Percentiles rank a stretch among this genome's conserved stretches.
Conservation (phyloP, 2,888 invertebrate species). For the Trichopria drosophilae region DNA sequence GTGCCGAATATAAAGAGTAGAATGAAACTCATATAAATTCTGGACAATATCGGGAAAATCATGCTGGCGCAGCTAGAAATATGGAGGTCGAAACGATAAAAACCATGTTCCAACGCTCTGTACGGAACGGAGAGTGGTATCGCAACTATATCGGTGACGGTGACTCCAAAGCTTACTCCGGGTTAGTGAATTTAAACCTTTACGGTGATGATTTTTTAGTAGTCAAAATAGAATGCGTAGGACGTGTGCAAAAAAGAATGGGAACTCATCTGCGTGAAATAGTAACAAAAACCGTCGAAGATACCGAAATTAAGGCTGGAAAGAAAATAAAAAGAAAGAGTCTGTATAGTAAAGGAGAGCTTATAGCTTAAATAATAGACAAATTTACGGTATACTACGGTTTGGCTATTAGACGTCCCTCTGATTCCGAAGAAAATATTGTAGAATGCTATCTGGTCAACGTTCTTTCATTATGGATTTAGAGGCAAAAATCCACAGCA, state of each 20-base stretch:
- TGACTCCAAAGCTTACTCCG: conserved; percentile 27
- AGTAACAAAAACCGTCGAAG: conserved; percentile 25
- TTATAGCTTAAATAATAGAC: conserved; percentile 11
- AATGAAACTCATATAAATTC: conserved; percentile 26
- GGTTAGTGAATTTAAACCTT: conserved; percentile 16
- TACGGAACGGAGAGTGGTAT: conserved; percentile 27
- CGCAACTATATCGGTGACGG: conserved; percentile 27
- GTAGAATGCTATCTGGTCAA: conserved; percentile 14
- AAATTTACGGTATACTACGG: conserved; percentile 16
- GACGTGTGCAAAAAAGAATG: conserved; percentile 18
- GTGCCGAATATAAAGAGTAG: too few relatives aligned
- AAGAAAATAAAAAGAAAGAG: conserved; percentile 27
- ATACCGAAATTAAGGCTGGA: conserved; percentile 26
- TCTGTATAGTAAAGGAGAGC: conserved; percentile 29
- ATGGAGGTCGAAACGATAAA: conserved; percentile 35
- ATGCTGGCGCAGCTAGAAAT: conserved; percentile 34
- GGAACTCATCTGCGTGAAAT: too few relatives aligned
- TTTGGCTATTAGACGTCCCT: conserved; percentile 15
- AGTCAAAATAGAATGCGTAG: conserved; percentile 15
- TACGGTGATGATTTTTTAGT: conserved; percentile 7
- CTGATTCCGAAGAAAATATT: conserved; percentile 17
- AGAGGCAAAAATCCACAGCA: too few relatives aligned
- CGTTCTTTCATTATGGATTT: conserved; percentile 13
- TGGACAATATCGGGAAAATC: conserved; percentile 31
- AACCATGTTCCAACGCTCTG: conserved; percentile 34